phyloP scores from a whole-genome alignment of 2,888 invertebrate genomes.

The Drosophila mayaguana region DNA sequence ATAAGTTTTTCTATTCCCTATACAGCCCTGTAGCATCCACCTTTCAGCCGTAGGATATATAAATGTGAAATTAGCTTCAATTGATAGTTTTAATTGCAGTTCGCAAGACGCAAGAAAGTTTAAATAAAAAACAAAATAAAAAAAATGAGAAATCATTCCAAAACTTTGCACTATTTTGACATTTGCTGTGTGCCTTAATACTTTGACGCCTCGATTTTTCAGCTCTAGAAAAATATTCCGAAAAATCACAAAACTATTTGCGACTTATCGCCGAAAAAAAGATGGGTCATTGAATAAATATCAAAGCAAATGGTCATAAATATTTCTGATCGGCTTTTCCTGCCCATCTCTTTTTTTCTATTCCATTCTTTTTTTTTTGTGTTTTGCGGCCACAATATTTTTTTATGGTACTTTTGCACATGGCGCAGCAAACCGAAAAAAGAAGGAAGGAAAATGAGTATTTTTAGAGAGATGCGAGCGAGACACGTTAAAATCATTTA shows the following conservation, averaged over 20 bases:
- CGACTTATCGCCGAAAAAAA: slow-evolving; percentile 72
- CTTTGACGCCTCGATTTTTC: slow-evolving; percentile 21
- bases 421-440: slow-evolving; percentile 50
- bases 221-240: slow-evolving; percentile 13
- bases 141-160: slow-evolving; percentile 19
- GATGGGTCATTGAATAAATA: slow-evolving; percentile 78
- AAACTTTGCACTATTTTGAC: slow-evolving; percentile 27
- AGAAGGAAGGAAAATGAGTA: slow-evolving; percentile 36
- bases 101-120: slow-evolving; percentile 7
- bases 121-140: background rate
- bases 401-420: slow-evolving; percentile 54
- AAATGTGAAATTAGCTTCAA: slow-evolving; percentile 32
- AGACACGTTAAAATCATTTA: slow-evolving; percentile 68
- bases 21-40: background rate
- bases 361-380: slow-evolving; percentile 29
- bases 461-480: slow-evolving; percentile 38
- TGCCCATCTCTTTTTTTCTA: slow-evolving; percentile 36
- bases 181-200: slow-evolving; percentile 26
- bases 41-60: background rate
- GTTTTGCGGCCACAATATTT: slow-evolving; percentile 29
- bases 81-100: slow-evolving; percentile 46
- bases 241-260: slow-evolving; percentile 61
- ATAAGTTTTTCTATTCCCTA: background rate
- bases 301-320: slow-evolving; percentile 76
- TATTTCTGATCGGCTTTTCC: slow-evolving; percentile 66